These are phyloP conservation scores for Bicyclus anynana DNA, from an alignment of 1,140 invertebrate species.

Conservation along the genomic window DNA sequence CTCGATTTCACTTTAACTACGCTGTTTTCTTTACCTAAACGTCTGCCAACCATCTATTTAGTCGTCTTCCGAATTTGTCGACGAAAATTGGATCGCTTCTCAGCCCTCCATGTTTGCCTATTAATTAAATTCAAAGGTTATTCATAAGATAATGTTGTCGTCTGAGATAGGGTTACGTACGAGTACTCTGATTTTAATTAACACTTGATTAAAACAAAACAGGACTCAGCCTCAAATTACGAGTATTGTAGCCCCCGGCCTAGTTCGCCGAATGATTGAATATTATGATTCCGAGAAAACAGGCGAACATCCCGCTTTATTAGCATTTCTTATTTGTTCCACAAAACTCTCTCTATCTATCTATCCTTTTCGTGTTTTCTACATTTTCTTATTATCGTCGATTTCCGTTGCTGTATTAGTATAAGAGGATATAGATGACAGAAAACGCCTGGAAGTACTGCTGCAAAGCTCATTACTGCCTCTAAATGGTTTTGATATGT, in stretches of 20 bases:
- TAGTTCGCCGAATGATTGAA: too few species aligned
- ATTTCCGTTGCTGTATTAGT: too few species aligned
- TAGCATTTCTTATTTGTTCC: too few species aligned
- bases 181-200: not conserved
- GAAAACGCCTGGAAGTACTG: too few species aligned
- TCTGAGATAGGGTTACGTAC: not conserved
- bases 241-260: not conserved
- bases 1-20: slow-evolving; percentile 30
- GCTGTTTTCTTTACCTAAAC: slow-evolving; percentile 30
- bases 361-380: too few species aligned
- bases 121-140: not conserved
- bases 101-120: not conserved
- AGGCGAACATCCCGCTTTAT: too few species aligned
- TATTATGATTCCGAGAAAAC: too few species aligned
- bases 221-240: not conserved
- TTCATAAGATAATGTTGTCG: not conserved
- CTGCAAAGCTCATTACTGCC: too few species aligned
- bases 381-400: too few species aligned
- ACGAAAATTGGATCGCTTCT: slow-evolving; percentile 32
- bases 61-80: slow-evolving; percentile 28
- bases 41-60: slow-evolving; percentile 22
- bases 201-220: not conserved
- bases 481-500: too few species aligned
- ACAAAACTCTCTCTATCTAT: too few species aligned
- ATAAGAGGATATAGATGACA: too few species aligned